phyloP scores from a whole-genome alignment of 2,888 invertebrate species.

The Candidula unifasciata region DNA sequence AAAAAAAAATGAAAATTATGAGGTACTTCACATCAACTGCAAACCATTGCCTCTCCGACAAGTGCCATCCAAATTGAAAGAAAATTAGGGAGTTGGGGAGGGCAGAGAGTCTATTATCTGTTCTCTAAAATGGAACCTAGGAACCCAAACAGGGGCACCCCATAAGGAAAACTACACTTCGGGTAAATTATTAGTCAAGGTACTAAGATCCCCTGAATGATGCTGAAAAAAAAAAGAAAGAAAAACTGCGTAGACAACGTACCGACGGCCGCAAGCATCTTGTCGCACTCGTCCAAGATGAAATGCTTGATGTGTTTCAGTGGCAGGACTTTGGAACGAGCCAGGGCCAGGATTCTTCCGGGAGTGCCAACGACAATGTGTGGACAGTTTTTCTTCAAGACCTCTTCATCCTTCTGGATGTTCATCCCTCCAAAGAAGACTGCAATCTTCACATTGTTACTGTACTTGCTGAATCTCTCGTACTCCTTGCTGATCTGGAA shows the following conservation, averaged over 20 bases:
- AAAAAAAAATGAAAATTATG: too few relatives aligned
- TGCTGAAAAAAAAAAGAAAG: too few relatives aligned
- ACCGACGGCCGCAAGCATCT: conserved; percentile 98
- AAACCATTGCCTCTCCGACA: too few relatives aligned
- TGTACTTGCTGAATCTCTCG: conserved; percentile 98
- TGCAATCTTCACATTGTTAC: conserved; percentile 94
- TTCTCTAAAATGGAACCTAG: too few relatives aligned
- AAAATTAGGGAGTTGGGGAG: too few relatives aligned
- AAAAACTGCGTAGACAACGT: conserved; percentile 69
- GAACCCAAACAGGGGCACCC: too few relatives aligned
- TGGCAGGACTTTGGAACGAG: conserved; percentile 93
- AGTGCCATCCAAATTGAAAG: too few relatives aligned
- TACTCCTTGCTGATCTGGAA: conserved; percentile 99
- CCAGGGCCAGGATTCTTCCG: conserved; percentile 95
- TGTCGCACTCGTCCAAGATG: conserved; percentile 99
- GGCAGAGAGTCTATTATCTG: too few relatives aligned
- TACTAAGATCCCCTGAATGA: too few relatives aligned
- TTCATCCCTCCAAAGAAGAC: conserved; percentile 99
- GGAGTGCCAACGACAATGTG: conserved; percentile 99
- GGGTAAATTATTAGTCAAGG: too few relatives aligned
- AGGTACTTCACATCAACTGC: too few relatives aligned
- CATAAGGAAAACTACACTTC: too few relatives aligned
- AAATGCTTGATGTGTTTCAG: conserved; percentile 98
- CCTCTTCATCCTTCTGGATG: conserved; percentile 97
- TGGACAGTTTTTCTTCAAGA: conserved; percentile 95